These are phyloP conservation scores for Ophion slaviceki DNA, from an alignment of 2,888 invertebrate species.

Conservation along the genomic window DNA sequence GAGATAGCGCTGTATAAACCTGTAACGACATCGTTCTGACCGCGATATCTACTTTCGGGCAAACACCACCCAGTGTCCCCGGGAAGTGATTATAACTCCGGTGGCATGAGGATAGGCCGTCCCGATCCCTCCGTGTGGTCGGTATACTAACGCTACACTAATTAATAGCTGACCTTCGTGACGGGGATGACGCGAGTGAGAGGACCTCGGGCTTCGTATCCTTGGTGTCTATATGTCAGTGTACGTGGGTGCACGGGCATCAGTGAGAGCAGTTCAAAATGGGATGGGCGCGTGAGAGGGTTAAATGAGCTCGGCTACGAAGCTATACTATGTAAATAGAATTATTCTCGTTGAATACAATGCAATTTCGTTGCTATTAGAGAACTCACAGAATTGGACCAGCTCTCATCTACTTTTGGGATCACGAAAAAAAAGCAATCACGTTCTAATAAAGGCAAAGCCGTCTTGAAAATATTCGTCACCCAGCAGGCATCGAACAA, in stretches of 20 bases:
- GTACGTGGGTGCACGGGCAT: neutral
- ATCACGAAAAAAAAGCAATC: no score
- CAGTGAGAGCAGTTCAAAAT: slow-evolving; percentile 3
- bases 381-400: slow-evolving; percentile 15
- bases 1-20: slow-evolving; percentile 7
- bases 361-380: slow-evolving; percentile 49
- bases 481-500: no score
- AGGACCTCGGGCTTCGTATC: slow-evolving; percentile 3
- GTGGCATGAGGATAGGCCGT: slow-evolving; percentile 17
- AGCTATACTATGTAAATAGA: slow-evolving; percentile 50
- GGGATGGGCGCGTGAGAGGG: slow-evolving; percentile 12
- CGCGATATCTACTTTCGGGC: neutral
- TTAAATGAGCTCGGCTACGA: slow-evolving; percentile 45
- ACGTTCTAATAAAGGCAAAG: no score
- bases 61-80: slow-evolving; percentile 10
- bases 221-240: neutral
- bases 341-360: slow-evolving; percentile 53
- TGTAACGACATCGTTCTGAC: slow-evolving; percentile 10
- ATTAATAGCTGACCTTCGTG: slow-evolving; percentile 53
- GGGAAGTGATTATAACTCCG: slow-evolving; percentile 17
- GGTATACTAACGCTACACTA: slow-evolving; percentile 34
- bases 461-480: no score
- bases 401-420: neutral
- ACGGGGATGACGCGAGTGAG: slow-evolving; percentile 38
- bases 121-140: slow-evolving; percentile 25